phyloP scores from a whole-genome alignment of 2,888 invertebrate genomes.

The Lycaena phlaeas region DNA sequence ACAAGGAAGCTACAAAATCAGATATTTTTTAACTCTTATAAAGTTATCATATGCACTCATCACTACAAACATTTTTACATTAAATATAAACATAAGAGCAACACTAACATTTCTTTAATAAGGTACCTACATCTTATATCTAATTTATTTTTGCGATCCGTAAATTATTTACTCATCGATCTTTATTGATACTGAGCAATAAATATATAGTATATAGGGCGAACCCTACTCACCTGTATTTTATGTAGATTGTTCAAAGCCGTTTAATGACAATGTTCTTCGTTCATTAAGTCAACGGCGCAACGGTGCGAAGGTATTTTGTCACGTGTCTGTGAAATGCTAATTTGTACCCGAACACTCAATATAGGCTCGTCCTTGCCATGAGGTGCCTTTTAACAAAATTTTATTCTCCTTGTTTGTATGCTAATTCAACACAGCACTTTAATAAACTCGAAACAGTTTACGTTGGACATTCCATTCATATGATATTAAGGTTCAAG shows the following conservation, averaged over 20 bases:
- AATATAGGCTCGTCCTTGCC: conserved; percentile 54
- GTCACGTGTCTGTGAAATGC: conserved; percentile 64
- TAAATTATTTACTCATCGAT: too few species aligned
- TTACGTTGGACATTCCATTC: too few species aligned
- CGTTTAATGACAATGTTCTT: conserved; percentile 59
- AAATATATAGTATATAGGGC: background rate
- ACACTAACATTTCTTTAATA: too few species aligned
- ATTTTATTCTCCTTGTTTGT: conserved; percentile 45
- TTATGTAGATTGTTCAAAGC: conserved; percentile 33
- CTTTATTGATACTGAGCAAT: background rate
- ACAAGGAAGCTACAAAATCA: too few species aligned
- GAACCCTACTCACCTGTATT: conserved; percentile 23
- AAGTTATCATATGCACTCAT: too few species aligned
- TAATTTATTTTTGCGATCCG: too few species aligned
- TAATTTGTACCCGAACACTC: conserved; percentile 58
- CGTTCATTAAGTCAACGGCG: conserved; percentile 57
- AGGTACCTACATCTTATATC: too few species aligned
- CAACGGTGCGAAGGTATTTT: conserved; percentile 44
- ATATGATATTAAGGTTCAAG: too few species aligned
- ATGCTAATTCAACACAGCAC: conserved; percentile 33
- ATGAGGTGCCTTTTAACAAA: conserved; percentile 44
- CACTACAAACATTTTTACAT: too few species aligned
- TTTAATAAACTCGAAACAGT: conserved; percentile 14
- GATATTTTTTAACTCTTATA: too few species aligned
- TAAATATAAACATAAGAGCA: too few species aligned